These are phyloP conservation scores for Eutolmus rufibarbis DNA, from an alignment of 2,888 invertebrate species.

Conservation along the genomic window DNA sequence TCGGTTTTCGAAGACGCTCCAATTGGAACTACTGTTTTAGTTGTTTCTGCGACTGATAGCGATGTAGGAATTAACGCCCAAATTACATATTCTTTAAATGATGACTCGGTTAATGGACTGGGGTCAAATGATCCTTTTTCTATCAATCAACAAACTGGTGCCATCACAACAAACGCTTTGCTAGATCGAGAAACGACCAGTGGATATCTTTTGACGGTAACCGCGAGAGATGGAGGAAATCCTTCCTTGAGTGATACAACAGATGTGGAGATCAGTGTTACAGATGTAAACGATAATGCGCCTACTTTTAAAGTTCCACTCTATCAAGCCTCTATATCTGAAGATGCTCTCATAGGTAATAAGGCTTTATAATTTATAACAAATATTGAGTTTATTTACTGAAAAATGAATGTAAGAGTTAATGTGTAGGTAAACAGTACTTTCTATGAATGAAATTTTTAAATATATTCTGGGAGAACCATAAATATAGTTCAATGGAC, in stretches of 20 bases:
- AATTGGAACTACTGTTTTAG: constrained; percentile 88
- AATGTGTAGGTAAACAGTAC: too few relatives aligned
- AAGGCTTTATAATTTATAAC: not conserved
- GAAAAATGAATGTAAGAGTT: too few relatives aligned
- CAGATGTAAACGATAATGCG: constrained; percentile 95
- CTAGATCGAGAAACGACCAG: constrained; percentile 85
- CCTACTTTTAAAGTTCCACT: constrained; percentile 84
- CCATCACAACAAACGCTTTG: constrained; percentile 83
- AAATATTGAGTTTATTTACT: too few relatives aligned
- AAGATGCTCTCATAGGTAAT: constrained; percentile 77
- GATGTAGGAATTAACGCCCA: constrained; percentile 96
- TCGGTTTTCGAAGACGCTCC: constrained; percentile 93
- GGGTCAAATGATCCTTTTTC: constrained; percentile 77
- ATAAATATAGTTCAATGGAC: too few relatives aligned
- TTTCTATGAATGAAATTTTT: too few relatives aligned
- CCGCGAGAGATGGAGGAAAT: constrained; percentile 90
- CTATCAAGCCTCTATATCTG: constrained; percentile 83
- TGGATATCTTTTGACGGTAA: constrained; percentile 88
- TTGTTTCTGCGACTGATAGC: constrained; percentile 90
- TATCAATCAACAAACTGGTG: constrained; percentile 93
- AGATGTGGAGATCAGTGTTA: constrained; percentile 92
- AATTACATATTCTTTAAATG: constrained; percentile 79
- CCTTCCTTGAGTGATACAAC: constrained; percentile 93
- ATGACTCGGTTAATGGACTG: constrained; percentile 68
- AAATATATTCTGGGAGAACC: too few relatives aligned